A percentile compares a stretch with the other conserved stretches of the same genome.
Conservation (phyloP, 2,797 vertebrate species). For the Enteromius treurensis region DNA sequence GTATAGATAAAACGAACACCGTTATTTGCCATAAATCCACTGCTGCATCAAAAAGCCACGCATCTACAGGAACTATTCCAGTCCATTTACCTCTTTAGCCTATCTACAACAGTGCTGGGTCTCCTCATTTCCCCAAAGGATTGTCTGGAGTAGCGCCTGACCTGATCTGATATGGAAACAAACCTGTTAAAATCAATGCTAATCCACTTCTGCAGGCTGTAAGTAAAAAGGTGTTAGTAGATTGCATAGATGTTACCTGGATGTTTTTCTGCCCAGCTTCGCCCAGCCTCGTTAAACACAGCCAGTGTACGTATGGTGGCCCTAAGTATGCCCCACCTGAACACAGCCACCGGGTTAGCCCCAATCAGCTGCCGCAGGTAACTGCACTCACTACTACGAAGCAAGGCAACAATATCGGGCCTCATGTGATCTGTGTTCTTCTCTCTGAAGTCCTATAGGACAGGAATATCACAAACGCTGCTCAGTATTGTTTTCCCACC, state of each 20-base stretch:
- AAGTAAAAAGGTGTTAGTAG: constrained; percentile 12
- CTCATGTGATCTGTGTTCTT: constrained; percentile 95
- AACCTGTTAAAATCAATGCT: background rate
- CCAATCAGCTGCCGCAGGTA: constrained; percentile 90
- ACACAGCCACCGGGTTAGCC: constrained; percentile 87
- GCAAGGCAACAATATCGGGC: constrained; percentile 87
- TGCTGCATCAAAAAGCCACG: constrained; percentile 1
- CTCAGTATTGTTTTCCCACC: constrained; percentile 6
- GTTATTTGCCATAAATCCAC: background rate
- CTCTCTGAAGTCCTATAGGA: constrained; percentile 86
- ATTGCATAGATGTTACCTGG: constrained; percentile 65
- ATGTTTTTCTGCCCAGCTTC: constrained; percentile 71
- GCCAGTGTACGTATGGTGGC: constrained; percentile 85
- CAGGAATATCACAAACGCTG: constrained; percentile 3
- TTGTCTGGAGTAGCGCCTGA: constrained; percentile 67
- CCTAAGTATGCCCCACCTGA: constrained; percentile 93
- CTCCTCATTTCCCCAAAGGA: constrained; percentile 75
- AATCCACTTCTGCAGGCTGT: background rate
- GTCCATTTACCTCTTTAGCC: constrained; percentile 83
- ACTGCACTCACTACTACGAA: constrained; percentile 86
- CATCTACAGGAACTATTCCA: background rate
- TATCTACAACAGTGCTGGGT: constrained; percentile 66
- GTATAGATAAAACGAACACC: background rate
- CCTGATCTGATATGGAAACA: constrained; percentile 63
- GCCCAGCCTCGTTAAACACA: constrained; percentile 81